A percentile compares a stretch with the other conserved stretches of the same genome.
Evolutionary conservation across 2,113 vertebrate genomes (phyloP).

Genomic region (Grammomys dolichurus): DNA sequence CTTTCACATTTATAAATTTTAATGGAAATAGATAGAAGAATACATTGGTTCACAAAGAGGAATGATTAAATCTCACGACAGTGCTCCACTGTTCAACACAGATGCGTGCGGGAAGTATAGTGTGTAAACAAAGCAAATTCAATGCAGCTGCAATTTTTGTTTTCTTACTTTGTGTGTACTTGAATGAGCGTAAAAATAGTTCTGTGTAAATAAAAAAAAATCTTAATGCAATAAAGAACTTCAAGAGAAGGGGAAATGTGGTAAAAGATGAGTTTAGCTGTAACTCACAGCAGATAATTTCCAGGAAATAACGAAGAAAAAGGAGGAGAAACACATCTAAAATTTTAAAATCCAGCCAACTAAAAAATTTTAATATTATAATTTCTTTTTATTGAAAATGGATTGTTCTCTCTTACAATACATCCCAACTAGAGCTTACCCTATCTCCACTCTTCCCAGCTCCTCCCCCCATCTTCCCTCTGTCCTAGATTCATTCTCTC

Average conservation of each 20-base stretch:
- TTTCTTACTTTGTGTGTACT: not conserved
- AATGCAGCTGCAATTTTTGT: not conserved
- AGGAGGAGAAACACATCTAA: not conserved
- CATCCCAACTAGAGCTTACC: not conserved
- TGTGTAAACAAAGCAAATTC: not conserved
- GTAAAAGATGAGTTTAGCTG: not conserved
- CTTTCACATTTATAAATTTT: conserved; percentile 3
- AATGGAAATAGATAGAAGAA: not conserved
- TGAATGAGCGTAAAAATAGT: not conserved
- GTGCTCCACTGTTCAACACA: not conserved
- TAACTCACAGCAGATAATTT: not conserved
- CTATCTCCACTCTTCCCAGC: not conserved
- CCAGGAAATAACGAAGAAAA: not conserved
- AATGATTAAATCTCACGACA: conserved; percentile 9
- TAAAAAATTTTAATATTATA: not conserved
- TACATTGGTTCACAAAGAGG: not conserved
- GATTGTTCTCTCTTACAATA: not conserved
- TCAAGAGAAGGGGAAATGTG: not conserved
- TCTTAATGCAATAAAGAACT: not conserved
- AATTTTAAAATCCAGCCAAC: not conserved
- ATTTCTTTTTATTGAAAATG: not conserved
- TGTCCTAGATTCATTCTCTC: too few species aligned
- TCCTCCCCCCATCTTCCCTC: not conserved
- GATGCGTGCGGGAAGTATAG: not conserved
- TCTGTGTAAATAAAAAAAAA: not conserved